phyloP scores from a whole-genome alignment of 2,113 vertebrate species.

The Phasianus colchicus region DNA sequence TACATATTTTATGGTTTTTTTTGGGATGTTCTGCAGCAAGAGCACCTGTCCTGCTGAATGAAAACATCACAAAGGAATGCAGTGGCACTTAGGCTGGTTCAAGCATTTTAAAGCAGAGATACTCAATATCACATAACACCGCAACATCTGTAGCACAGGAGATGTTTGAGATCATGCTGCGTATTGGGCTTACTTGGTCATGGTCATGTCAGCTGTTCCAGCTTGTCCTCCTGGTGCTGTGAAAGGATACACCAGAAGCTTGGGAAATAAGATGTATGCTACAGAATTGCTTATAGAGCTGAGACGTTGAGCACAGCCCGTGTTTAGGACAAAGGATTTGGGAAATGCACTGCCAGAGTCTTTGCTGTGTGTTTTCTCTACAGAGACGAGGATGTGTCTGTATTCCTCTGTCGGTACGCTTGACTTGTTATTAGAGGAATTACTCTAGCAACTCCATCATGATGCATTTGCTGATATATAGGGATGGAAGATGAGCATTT shows the following conservation, averaged over 20 bases:
- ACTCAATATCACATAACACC: not conserved
- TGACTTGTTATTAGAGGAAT: not conserved
- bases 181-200: not conserved
- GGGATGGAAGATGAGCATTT: not conserved
- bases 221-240: not conserved
- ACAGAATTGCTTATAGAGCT: not conserved
- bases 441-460: not conserved
- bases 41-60: slow-evolving; percentile 67
- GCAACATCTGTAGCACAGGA: not conserved
- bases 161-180: not conserved
- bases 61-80: slow-evolving; percentile 40
- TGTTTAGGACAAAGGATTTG: not conserved
- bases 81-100: slow-evolving; percentile 57
- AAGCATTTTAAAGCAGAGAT: slow-evolving; percentile 44
- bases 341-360: not conserved
- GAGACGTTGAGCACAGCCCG: not conserved
- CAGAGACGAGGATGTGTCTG: not conserved
- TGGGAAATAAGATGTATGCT: not conserved
- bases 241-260: not conserved
- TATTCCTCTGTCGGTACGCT: not conserved
- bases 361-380: not conserved
- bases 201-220: rapidly evolving
- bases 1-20: slow-evolving; percentile 75
- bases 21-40: slow-evolving; percentile 5
- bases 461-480: not conserved